These are phyloP conservation scores for Styela clava DNA, from an alignment of 23 tunicate species.

Conservation along the genomic window DNA sequence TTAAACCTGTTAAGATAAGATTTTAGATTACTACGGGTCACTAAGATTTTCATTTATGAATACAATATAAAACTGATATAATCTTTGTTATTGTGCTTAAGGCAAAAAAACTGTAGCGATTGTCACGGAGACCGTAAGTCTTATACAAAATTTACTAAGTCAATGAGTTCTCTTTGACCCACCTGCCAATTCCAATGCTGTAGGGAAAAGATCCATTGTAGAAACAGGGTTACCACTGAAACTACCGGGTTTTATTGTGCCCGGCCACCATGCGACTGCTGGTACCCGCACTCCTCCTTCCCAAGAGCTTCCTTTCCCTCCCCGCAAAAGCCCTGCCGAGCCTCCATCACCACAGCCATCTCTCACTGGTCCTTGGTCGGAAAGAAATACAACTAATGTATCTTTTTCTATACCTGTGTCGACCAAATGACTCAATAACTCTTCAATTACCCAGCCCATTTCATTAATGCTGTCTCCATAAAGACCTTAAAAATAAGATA, in stretches of 20 bases:
- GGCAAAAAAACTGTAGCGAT: too few species aligned
- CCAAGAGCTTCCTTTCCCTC: slow-evolving; percentile 34
- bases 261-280: slow-evolving; percentile 41
- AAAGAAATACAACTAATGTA: slow-evolving; percentile 24
- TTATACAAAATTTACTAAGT: too few species aligned
- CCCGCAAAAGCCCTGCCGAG: slow-evolving; percentile 20
- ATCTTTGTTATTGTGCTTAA: too few species aligned
- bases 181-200: slow-evolving; percentile 11
- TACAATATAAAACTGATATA: too few species aligned
- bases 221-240: slow-evolving; percentile 5
- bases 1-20: not conserved
- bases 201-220: slow-evolving; percentile 31
- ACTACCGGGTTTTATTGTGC: slow-evolving; percentile 15
- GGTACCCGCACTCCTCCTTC: slow-evolving; percentile 46
- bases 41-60: too few species aligned
- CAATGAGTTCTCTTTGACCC: too few species aligned
- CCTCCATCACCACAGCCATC: slow-evolving; percentile 22
- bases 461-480: slow-evolving; percentile 68
- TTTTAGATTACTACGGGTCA: too few species aligned
- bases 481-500: slow-evolving; percentile 30
- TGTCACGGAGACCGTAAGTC: too few species aligned
- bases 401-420: not conserved
- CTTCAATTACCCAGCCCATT: slow-evolving; percentile 19
- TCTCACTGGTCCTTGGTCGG: slow-evolving; percentile 38
- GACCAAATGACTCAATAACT: slow-evolving; percentile 15